Base-by-base conservation (phyloP, 2,113 vertebrate species). In the Myocastor coypus region DNA sequence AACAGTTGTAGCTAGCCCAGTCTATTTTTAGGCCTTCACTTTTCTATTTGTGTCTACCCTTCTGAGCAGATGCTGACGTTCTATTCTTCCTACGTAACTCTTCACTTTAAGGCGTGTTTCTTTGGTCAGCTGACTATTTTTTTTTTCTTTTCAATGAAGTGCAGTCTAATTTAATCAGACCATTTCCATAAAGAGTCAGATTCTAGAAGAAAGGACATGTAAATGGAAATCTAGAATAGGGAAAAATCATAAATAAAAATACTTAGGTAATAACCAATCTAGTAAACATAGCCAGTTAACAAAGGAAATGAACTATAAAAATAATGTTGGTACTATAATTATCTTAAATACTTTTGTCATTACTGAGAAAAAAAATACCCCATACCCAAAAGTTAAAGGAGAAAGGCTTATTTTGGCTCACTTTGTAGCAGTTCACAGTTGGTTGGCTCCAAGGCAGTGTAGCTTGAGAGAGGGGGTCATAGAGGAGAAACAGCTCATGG, bases 111-210 rank as follows among this genome's bases (percentile, higher is more conserved):
- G 20, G 59, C 61, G 81, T 90, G 87, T 94, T 97, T 96, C 93
- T 96, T 96, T 97, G 87, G 61, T 95, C 69, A 97, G 68, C 69
- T 96, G 84, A 71, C 10, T 97, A 32, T 68, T 95, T 96, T 89
- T 77, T 96, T 89, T 77, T 94, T 96, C 55, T 92, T 94, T 96
- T 83, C 61, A 32, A 81, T 95, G 94, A 95, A 82, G 80, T 88
- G 32, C 30, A 59, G n/a, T 90, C 64, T 97, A 97, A 97, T 95
- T 94, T 95, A 96, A 96, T 97, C 87, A 87, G 16, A 93, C 68
- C 84, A 83, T 87, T 97, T 94, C 59, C 91, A 24, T 83, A 64
- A 83, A 95, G 57, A 96, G 26, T 75, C 59, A 78, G 78, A 81
- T 87, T 89, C 42, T 87, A 55, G 28, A 91, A 80, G 63, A 95